These are phyloP conservation scores for Halcyon leucocephala DNA, from an alignment of 2,797 vertebrate species.

Conservation along the genomic window DNA sequence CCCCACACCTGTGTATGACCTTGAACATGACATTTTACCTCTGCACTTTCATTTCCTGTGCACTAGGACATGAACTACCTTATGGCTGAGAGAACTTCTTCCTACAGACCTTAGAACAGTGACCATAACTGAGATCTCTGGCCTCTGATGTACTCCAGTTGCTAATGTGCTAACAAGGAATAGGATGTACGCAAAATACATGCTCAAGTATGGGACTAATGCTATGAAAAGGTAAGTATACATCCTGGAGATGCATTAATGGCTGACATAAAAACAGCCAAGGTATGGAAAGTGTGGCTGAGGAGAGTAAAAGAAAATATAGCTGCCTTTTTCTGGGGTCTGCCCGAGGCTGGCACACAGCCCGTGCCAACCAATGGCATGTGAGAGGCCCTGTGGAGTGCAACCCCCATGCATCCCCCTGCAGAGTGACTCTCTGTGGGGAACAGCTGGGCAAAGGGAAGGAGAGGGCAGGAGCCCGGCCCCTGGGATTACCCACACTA, in stretches of 20 bases:
- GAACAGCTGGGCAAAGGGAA: not conserved
- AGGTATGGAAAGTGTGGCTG: not conserved
- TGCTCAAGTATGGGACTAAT: not conserved
- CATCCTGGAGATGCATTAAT: not conserved
- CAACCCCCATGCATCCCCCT: not conserved
- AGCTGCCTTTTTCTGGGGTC: not conserved
- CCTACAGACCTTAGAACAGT: not conserved
- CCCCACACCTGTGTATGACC: not conserved
- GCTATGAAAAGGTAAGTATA: not conserved
- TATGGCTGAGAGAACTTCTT: not conserved
- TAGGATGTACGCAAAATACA: not conserved
- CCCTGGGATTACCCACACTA: not conserved
- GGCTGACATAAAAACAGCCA: not conserved
- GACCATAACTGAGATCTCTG: not conserved
- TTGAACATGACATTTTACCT: rapidly evolving
- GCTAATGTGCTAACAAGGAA: not conserved
- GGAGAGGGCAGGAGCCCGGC: not conserved
- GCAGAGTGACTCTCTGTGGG: not conserved
- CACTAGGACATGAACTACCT: not conserved
- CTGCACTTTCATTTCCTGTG: not conserved
- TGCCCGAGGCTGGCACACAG: not conserved
- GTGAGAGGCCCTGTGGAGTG: not conserved
- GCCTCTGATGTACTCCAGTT: not conserved
- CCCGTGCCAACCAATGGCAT: not conserved
- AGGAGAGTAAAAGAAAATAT: not conserved